These are phyloP conservation scores for Callimorpha dominula DNA, from an alignment of 2,888 invertebrate species.

Conservation along the genomic window DNA sequence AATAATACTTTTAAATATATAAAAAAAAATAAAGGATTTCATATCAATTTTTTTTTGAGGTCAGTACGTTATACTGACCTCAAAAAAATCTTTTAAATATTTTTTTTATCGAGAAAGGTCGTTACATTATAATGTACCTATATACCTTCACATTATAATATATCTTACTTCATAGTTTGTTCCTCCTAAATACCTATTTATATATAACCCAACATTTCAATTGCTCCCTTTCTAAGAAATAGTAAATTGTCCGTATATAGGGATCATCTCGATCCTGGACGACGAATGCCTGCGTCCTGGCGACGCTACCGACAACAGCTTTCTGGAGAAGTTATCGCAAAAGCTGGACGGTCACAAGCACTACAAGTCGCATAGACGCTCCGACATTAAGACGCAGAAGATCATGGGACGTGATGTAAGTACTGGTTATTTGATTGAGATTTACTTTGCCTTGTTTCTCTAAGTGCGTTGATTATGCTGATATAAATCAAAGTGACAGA, in stretches of 20 bases:
- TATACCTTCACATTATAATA: not conserved
- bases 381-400: constrained; percentile 93
- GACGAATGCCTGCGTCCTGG: constrained; percentile 97
- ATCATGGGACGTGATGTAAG: constrained; percentile 93
- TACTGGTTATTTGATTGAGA: constrained; percentile 20
- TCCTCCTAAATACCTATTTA: not conserved
- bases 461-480: too few species aligned
- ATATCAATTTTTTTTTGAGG: too few species aligned
- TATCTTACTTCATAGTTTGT: not conserved
- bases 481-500: too few species aligned
- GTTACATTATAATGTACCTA: not conserved
- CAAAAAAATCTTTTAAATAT: not conserved
- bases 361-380: constrained; percentile 93
- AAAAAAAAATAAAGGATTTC: too few species aligned
- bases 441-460: too few species aligned
- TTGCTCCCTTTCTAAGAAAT: not conserved
- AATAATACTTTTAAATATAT: too few species aligned
- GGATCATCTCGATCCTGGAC: constrained; percentile 94
- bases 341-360: constrained; percentile 92
- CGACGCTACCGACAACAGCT: constrained; percentile 93
- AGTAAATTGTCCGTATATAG: constrained; percentile 65
- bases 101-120: not conserved
- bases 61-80: not conserved
- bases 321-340: constrained; percentile 92
- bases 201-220: not conserved